A percentile compares a stretch with the other conserved stretches of the same genome.
Conservation (phyloP, 2,797 vertebrate species). For the Gephyroberyx darwinii region DNA sequence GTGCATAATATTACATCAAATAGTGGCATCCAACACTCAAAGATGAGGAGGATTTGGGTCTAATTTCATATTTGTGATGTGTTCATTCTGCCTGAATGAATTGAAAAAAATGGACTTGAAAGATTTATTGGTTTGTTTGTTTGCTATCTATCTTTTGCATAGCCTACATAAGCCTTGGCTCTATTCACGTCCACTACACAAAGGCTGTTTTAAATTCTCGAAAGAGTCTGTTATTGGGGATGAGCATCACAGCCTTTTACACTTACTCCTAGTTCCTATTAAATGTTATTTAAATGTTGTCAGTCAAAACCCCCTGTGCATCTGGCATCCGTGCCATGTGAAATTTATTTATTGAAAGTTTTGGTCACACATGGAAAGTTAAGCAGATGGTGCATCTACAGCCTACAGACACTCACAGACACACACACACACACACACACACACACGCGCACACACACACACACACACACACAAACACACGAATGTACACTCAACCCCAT, state of each 20-base stretch:
- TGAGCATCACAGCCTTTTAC: slow-evolving; percentile 49
- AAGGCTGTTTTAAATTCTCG: slow-evolving; percentile 54
- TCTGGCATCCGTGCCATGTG: slow-evolving; percentile 78
- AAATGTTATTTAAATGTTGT: slow-evolving; percentile 84
- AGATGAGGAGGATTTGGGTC: slow-evolving; percentile 5
- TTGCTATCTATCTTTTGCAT: not conserved
- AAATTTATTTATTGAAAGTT: slow-evolving; percentile 91
- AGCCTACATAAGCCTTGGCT: not conserved
- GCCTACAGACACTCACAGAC: slow-evolving; percentile 27
- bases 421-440: slow-evolving; percentile 11
- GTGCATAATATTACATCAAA: slow-evolving; percentile 34
- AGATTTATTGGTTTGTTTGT: not conserved
- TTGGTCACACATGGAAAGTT: slow-evolving; percentile 92
- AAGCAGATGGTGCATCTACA: slow-evolving; percentile 87
- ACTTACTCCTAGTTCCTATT: slow-evolving; percentile 69
- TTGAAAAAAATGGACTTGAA: slow-evolving; percentile 6
- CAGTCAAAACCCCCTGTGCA: slow-evolving; percentile 80
- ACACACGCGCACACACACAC: slow-evolving; percentile 16
- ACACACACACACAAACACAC: slow-evolving; percentile 18
- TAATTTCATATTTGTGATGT: slow-evolving; percentile 30
- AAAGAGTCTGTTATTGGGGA: slow-evolving; percentile 57
- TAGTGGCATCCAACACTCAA: slow-evolving; percentile 11
- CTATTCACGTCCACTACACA: slow-evolving; percentile 15
- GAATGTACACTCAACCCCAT: slow-evolving; percentile 41
- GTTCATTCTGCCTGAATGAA: slow-evolving; percentile 15